These are phyloP conservation scores for Eumaeus atala DNA, from an alignment of 1,140 invertebrate genomes.

Conservation along the genomic window DNA sequence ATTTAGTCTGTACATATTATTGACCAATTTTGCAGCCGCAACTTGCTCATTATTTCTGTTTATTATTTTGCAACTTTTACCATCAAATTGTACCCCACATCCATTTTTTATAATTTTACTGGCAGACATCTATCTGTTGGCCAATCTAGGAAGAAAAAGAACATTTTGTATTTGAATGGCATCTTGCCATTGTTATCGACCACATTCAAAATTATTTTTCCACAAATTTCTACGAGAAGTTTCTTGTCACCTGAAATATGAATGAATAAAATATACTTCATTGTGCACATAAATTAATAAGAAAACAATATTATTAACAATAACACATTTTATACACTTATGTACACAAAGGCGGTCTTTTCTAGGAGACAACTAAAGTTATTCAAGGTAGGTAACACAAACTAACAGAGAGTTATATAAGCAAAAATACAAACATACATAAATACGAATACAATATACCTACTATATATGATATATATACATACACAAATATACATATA, in stretches of 20 bases:
- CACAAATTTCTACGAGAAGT: slow-evolving; percentile 22
- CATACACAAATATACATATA: no score
- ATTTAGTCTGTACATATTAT: slow-evolving; percentile 34
- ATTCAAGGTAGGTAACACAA: no score
- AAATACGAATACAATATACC: no score
- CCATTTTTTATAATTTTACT: slow-evolving; percentile 40
- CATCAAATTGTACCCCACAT: slow-evolving; percentile 35
- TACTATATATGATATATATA: no score
- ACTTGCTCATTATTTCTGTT: slow-evolving; percentile 29
- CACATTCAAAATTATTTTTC: slow-evolving; percentile 25
- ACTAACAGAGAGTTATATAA: no score
- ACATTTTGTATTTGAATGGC: slow-evolving; percentile 31
- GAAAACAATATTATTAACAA: no score
- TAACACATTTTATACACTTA: no score
- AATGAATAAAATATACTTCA: no score
- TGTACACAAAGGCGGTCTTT: no score
- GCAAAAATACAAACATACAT: no score
- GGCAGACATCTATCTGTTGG: slow-evolving; percentile 37
- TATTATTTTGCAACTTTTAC: slow-evolving; percentile 31
- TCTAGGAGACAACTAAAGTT: no score
- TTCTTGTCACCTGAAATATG: slow-evolving; percentile 31
- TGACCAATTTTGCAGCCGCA: slow-evolving; percentile 27
- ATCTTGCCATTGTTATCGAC: slow-evolving; percentile 16
- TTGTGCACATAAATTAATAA: no score
- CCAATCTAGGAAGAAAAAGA: slow-evolving; percentile 33